Conservation (phyloP, 2,888 invertebrate species). For the Macaria liturata region DNA sequence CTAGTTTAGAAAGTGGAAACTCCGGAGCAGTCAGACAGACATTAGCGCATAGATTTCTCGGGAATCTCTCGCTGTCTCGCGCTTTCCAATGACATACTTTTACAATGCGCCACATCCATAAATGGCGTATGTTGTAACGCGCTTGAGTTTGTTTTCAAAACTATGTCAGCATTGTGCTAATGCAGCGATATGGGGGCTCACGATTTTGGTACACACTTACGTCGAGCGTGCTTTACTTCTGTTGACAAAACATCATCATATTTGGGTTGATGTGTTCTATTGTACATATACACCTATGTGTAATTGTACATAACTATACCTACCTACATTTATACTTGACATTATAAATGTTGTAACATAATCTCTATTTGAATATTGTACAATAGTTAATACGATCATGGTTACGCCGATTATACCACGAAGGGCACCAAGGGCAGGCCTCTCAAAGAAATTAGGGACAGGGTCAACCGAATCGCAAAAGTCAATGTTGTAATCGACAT, state of each 20-base stretch:
- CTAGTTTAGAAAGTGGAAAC: constrained; percentile 81
- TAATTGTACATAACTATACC: too few species aligned
- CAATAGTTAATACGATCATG: constrained; percentile 3
- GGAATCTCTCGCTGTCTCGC: constrained; percentile 80
- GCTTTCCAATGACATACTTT: constrained; percentile 82
- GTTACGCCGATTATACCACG: constrained; percentile 17
- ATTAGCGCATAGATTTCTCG: constrained; percentile 77
- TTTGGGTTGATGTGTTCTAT: too few species aligned
- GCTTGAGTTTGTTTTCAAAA: constrained; percentile 23
- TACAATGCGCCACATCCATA: constrained; percentile 45
- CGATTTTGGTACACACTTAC: constrained; percentile 1
- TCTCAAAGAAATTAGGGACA: constrained; percentile 56
- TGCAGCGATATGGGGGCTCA: constrained; percentile 9
- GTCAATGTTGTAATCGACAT: constrained; percentile 70
- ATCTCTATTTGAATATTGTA: background rate
- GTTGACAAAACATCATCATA: constrained; percentile 6
- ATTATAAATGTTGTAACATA: too few species aligned
- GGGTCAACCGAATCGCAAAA: constrained; percentile 64
- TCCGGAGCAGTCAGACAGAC: constrained; percentile 59
- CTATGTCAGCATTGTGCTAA: constrained; percentile 19
- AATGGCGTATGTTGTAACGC: constrained; percentile 25
- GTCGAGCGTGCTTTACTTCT: background rate
- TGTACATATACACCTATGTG: too few species aligned
- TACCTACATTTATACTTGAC: too few species aligned
- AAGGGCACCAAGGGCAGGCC: constrained; percentile 33